These are phyloP conservation scores for Drosophila micromelanica DNA, from an alignment of 1,140 invertebrate species.

Conservation along the genomic window DNA sequence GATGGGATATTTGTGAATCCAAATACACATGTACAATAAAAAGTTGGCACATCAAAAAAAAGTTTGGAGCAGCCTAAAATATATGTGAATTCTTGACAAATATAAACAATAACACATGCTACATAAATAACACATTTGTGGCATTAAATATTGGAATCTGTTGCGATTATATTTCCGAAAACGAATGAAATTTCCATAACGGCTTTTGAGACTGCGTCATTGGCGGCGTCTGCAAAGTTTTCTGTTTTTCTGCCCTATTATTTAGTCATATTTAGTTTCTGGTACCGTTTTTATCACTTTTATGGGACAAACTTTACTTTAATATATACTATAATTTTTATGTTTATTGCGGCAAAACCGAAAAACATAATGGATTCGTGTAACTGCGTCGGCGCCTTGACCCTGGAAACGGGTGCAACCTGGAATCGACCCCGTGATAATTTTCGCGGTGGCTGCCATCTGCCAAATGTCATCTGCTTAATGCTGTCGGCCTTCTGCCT, in stretches of 20 bases:
- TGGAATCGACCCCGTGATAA: neutral
- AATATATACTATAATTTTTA: conserved; percentile 59
- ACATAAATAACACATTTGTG: conserved; percentile 69
- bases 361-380: conserved; percentile 25
- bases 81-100: conserved; percentile 38
- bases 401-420: conserved; percentile 11
- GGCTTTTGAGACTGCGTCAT: conserved; percentile 56
- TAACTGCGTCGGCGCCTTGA: conserved; percentile 7
- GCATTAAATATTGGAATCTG: conserved; percentile 52
- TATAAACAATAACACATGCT: conserved; percentile 57
- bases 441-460: neutral
- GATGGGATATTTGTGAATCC: conserved; percentile 5
- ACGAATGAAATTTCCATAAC: conserved; percentile 51
- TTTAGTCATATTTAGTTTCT: neutral
- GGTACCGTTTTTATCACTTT: conserved; percentile 32
- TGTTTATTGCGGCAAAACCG: conserved; percentile 58
- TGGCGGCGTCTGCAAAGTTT: conserved; percentile 74
- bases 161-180: conserved; percentile 28
- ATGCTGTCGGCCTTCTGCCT: neutral
- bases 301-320: conserved; percentile 10
- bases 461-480: conserved; percentile 1
- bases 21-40: conserved; percentile 39
- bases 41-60: conserved; percentile 39
- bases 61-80: conserved; percentile 13
- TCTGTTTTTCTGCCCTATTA: conserved; percentile 9